A percentile compares a stretch with the other conserved stretches of the same genome.
Conservation (phyloP, 2,888 invertebrate genomes). For the Calliphora vomitoria region DNA sequence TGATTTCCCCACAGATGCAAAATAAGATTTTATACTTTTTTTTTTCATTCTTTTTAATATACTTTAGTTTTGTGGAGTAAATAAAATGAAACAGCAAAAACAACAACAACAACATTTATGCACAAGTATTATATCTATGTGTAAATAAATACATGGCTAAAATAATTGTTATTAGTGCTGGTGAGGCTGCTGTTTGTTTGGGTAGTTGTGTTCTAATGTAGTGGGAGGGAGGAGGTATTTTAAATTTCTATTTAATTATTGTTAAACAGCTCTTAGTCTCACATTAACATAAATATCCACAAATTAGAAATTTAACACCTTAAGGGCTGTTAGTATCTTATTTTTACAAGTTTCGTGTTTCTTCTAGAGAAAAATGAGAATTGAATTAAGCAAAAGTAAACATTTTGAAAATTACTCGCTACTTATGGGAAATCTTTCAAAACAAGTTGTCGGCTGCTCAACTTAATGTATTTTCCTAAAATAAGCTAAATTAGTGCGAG, state of each 20-base stretch:
- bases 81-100: constrained; percentile 43
- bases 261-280: constrained; percentile 26
- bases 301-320: constrained; percentile 28
- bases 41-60: background rate
- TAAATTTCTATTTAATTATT: constrained; percentile 40
- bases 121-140: background rate
- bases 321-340: background rate
- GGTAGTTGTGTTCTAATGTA: background rate
- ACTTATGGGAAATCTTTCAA: too few relatives aligned
- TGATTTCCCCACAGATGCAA: constrained; percentile 68
- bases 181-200: background rate
- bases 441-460: too few relatives aligned
- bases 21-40: background rate
- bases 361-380: too few relatives aligned
- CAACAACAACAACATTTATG: constrained; percentile 14
- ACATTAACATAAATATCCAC: constrained; percentile 43
- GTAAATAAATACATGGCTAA: constrained; percentile 36
- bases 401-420: too few relatives aligned
- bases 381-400: too few relatives aligned
- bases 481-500: too few relatives aligned
- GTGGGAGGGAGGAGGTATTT: background rate
- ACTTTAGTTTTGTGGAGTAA: constrained; percentile 34
- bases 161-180: constrained; percentile 52
- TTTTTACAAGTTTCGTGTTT: too few relatives aligned
- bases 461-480: too few relatives aligned